Conservation (phyloP, 2,797 vertebrate species). For the Botia almorhae region DNA sequence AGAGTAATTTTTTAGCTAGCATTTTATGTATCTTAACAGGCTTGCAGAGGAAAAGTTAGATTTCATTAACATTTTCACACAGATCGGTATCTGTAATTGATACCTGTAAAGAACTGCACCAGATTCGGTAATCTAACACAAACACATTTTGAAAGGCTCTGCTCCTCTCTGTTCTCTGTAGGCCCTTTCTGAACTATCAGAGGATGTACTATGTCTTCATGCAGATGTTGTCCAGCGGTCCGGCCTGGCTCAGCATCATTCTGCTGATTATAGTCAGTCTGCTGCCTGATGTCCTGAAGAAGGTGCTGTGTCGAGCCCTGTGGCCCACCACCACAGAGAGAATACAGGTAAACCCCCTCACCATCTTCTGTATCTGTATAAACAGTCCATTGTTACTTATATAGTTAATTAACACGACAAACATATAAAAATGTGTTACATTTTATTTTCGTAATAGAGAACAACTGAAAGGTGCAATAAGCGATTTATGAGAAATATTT, state of each 20-base stretch:
- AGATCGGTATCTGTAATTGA: neutral
- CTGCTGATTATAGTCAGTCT: slow-evolving; percentile 90
- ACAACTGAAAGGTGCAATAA: no score
- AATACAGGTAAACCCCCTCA: slow-evolving; percentile 82
- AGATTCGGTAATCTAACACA: no score
- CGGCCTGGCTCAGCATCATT: slow-evolving; percentile 93
- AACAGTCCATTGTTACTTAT: no score
- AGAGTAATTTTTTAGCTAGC: no score
- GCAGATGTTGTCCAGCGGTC: slow-evolving; percentile 95
- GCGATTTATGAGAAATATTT: no score
- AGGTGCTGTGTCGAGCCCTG: slow-evolving; percentile 88
- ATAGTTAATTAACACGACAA: neutral
- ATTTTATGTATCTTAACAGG: no score
- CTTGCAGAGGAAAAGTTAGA: no score
- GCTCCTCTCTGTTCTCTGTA: slow-evolving; percentile 58
- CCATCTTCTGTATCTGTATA: neutral
- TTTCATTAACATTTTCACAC: no score
- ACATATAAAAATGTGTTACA: neutral
- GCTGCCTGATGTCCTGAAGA: slow-evolving; percentile 93
- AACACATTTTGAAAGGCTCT: neutral
- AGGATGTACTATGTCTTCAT: slow-evolving; percentile 99
- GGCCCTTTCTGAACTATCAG: slow-evolving; percentile 98
- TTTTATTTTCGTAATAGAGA: neutral
- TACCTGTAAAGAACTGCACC: neutral
- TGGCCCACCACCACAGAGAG: slow-evolving; percentile 93